These are phyloP conservation scores for Avahi laniger DNA, from an alignment of 2,797 vertebrate genomes.

Conservation along the genomic window DNA sequence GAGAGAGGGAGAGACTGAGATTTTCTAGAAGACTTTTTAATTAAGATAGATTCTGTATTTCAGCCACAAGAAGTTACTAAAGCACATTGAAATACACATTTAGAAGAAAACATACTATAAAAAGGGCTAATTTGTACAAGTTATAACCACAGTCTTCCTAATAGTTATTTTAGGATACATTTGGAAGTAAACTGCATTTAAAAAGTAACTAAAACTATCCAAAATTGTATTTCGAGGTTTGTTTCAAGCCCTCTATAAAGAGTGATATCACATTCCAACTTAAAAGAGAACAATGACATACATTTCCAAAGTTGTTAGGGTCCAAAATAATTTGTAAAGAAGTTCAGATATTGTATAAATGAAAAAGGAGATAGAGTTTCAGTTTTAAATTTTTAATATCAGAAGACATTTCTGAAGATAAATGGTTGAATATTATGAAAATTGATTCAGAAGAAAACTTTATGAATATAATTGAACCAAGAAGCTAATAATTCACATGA, in stretches of 20 bases:
- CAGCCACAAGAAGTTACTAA: neutral
- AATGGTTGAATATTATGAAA: neutral
- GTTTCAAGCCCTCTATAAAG: neutral
- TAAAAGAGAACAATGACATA: slow-evolving; percentile 13
- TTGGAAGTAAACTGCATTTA: neutral
- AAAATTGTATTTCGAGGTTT: neutral
- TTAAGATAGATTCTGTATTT: slow-evolving; percentile 16
- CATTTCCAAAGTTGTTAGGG: neutral
- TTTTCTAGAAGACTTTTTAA: neutral
- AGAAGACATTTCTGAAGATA: slow-evolving; percentile 7
- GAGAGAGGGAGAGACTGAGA: neutral
- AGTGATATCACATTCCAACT: neutral
- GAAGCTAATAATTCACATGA: neutral
- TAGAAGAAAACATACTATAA: neutral
- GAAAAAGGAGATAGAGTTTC: neutral
- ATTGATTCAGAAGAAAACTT: neutral
- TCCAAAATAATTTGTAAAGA: neutral
- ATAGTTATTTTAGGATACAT: neutral
- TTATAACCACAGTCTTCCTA: neutral
- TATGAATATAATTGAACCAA: neutral
- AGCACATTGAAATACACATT: neutral
- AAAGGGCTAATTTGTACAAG: neutral
- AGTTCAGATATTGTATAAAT: neutral
- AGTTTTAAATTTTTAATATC: neutral
- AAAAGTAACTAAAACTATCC: neutral